phyloP scores from a whole-genome alignment of 2,113 vertebrate genomes.

The Hirundichthys speculiger region DNA sequence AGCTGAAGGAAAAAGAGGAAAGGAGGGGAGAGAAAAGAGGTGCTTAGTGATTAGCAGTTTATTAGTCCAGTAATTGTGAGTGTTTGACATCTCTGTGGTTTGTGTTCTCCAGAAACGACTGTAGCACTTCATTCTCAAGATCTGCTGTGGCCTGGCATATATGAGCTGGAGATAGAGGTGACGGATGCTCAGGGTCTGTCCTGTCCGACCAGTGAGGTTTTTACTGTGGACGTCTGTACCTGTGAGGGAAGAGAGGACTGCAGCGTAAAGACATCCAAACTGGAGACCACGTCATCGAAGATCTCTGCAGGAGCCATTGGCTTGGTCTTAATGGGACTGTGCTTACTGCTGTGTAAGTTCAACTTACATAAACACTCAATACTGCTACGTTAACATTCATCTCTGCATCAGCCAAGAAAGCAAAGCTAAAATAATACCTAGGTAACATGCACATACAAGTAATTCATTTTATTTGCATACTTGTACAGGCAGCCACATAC shows the following conservation, averaged over 20 bases:
- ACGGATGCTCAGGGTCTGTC: conserved; percentile 68
- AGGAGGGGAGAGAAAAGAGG: no score
- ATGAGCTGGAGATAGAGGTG: conserved; percentile 68
- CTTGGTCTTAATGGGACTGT: conserved; percentile 76
- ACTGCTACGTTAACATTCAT: no score
- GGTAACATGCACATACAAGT: no score
- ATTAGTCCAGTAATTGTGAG: not conserved
- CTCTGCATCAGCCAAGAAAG: not conserved
- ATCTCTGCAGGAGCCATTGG: conserved; percentile 79
- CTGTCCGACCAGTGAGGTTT: conserved; percentile 60
- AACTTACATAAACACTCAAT: not conserved
- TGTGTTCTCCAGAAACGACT: conserved; percentile 61
- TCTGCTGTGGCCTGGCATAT: conserved; percentile 64
- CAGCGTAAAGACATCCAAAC: accelerated
- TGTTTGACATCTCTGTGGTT: conserved; percentile 27
- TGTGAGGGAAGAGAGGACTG: conserved; percentile 59
- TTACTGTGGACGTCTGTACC: conserved; percentile 73
- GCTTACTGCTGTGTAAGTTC: conserved; percentile 84
- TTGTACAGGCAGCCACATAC: no score
- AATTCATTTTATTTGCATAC: no score
- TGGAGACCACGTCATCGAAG: conserved; percentile 8
- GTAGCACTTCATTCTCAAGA: conserved; percentile 55
- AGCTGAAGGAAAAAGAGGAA: no score
- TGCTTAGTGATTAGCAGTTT: no score
- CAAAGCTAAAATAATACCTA: not conserved